Evolutionary conservation across 2,888 invertebrate genomes (phyloP).

Genomic region (Teinopalpus imperialis): DNA sequence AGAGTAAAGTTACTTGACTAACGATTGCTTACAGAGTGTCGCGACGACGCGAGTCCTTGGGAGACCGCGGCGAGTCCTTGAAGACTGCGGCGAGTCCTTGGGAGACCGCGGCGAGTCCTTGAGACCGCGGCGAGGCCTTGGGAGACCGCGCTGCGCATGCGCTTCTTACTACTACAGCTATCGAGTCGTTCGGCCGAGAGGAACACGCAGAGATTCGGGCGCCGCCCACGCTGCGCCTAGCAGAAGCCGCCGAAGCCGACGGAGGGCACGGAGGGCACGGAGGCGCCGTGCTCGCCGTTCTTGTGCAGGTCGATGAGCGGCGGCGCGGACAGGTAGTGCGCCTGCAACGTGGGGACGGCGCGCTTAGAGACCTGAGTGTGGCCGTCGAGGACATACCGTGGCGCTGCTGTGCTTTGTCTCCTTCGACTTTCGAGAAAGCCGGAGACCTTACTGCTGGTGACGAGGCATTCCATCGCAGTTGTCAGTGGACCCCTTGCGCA

Average conservation of each 20-base stretch:
- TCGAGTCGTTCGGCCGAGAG: neutral
- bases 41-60: constrained; percentile 7
- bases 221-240: constrained; percentile 64
- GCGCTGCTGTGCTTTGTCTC: too few relatives aligned
- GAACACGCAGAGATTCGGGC: constrained; percentile 22
- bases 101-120: constrained; percentile 21
- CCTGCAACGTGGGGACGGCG: constrained; percentile 43
- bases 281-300: constrained; percentile 58
- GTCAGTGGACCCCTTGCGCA: constrained; percentile 26
- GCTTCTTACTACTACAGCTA: constrained; percentile 23
- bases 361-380: too few relatives aligned
- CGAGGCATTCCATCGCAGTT: too few relatives aligned
- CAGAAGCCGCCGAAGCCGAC: constrained; percentile 79
- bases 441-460: too few relatives aligned
- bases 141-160: constrained; percentile 18
- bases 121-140: neutral
- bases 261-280: constrained; percentile 70
- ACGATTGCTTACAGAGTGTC: constrained; percentile 48
- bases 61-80: constrained; percentile 22
- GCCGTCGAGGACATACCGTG: too few relatives aligned
- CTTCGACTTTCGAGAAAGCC: constrained; percentile 1
- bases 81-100: neutral
- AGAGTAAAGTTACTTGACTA: constrained; percentile 62
- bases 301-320: constrained; percentile 74
- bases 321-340: constrained; percentile 70